Percentiles rank a stretch among this genome's conserved stretches.
Conservation (phyloP, 35 echinoderm and acorn worm genomes). For the Eucidaris tribuloides region DNA sequence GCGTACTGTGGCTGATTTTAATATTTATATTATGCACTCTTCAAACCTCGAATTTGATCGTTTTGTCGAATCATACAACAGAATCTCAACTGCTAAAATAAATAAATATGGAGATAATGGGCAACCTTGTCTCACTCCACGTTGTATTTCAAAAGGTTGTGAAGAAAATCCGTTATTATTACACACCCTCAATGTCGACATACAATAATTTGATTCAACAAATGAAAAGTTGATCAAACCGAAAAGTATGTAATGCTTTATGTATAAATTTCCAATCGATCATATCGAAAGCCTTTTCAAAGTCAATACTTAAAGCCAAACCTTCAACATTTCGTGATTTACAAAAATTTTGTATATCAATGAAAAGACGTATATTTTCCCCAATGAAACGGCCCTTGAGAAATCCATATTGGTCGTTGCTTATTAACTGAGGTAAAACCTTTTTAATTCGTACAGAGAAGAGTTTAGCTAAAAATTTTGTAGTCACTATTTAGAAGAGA, state of each 20-base stretch:
- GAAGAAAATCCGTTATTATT: not conserved
- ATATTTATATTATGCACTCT: not conserved
- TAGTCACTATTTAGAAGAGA: not conserved
- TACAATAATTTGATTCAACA: not conserved
- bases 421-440: too few relatives aligned
- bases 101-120: not conserved
- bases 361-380: not conserved
- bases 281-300: not conserved
- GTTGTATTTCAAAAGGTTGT: not conserved
- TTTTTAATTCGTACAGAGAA: not conserved
- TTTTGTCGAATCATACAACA: not conserved
- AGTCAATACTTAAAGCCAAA: not conserved
- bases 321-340: not conserved
- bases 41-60: not conserved
- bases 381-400: not conserved
- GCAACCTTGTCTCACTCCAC: not conserved
- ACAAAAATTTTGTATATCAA: not conserved
- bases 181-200: not conserved
- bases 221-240: not conserved
- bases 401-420: not conserved
- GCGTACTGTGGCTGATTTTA: not conserved
- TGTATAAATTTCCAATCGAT: not conserved
- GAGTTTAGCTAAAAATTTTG: not conserved
- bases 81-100: not conserved
- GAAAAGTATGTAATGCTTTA: not conserved